Evolutionary conservation across 2,113 vertebrate species (phyloP).

Genomic region (Trematomus loennbergii): DNA sequence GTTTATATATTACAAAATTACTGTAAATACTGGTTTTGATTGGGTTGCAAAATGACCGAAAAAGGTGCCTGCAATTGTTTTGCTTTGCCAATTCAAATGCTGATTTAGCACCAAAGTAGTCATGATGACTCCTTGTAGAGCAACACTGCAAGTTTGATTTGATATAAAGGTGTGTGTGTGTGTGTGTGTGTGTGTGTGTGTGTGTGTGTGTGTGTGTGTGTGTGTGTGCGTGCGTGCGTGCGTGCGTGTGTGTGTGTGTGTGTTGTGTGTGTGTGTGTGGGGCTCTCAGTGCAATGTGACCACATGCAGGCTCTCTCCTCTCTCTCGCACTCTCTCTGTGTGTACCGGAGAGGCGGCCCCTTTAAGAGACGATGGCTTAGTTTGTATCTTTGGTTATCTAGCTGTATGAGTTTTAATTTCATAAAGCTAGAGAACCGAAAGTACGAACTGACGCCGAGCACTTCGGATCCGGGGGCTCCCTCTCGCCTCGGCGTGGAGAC

Average conservation of each 20-base stretch:
- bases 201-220: background rate
- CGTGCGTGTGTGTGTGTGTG: background rate
- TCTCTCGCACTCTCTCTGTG: conserved; percentile 45
- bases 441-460: conserved; percentile 88
- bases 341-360: conserved; percentile 75
- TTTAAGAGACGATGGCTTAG: conserved; percentile 87
- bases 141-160: conserved; percentile 3
- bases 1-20: background rate
- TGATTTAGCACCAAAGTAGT: background rate
- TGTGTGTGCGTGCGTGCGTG: conserved; percentile 28
- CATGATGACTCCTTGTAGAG: background rate
- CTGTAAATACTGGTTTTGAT: background rate
- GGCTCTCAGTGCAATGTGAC: conserved; percentile 65
- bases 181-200: no score
- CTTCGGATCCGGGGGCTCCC: conserved; percentile 71
- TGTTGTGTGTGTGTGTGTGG: conserved; percentile 29
- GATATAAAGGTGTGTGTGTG: background rate
- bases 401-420: conserved; percentile 99
- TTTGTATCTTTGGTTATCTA: conserved; percentile 99
- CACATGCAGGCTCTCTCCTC: conserved; percentile 37
- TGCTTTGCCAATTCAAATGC: conserved; percentile 16
- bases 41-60: background rate
- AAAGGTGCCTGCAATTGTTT: background rate
- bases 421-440: conserved; percentile 99
- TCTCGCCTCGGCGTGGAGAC: conserved; percentile 47